Base-by-base conservation (phyloP, 2,888 invertebrate genomes). In the Didymodactylos carnosus region DNA sequence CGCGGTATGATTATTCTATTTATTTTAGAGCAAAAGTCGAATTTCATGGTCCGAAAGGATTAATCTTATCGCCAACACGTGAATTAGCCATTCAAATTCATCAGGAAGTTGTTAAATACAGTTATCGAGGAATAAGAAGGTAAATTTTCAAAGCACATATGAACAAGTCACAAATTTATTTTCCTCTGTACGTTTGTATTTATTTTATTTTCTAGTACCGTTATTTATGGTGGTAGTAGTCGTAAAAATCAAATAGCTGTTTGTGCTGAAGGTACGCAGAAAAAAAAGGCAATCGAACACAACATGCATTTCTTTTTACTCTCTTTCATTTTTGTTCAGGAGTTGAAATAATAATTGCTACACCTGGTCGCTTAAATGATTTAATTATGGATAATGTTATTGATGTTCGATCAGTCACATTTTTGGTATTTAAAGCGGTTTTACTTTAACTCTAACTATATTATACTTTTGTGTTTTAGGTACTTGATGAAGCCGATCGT, bases 31-130 rank as follows among this genome's bases (percentile, higher is more conserved):
- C n/a, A 10, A 35, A 62, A n/a, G 10, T 10, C 7, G 1, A 3
- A n/a, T 8, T 35, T 11, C 62, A 62, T 5, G 75, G 76, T 27
- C 73, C 73, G 4, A 71, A 95, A 94, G 97, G 98, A 0, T 84
- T 98, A 10, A 91, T 98, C 8, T 84, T 99, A 29, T 94, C 97
- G 29, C 98, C 98, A 0, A 98, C 98, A 0, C 87, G 98, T 81
- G 98, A 98, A 84, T 85, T 98, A 79, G 97, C 97, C 35, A 93
- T 95, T 3, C 98, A 98, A 81, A 95, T 98, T 0, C 94, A 94
- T 80, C 89, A 93, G 82, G 95, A 97, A 2, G 89, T 92, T 0
- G 88, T 89, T 79, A 93, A 95, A 82, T 94, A 93, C 80, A 86
- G 88, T 14, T 94, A 94, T 80, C 88, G 87, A 79, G 88, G 88